phyloP scores from a whole-genome alignment of 2,888 invertebrate genomes.

The Ecliptopera silaceata region DNA sequence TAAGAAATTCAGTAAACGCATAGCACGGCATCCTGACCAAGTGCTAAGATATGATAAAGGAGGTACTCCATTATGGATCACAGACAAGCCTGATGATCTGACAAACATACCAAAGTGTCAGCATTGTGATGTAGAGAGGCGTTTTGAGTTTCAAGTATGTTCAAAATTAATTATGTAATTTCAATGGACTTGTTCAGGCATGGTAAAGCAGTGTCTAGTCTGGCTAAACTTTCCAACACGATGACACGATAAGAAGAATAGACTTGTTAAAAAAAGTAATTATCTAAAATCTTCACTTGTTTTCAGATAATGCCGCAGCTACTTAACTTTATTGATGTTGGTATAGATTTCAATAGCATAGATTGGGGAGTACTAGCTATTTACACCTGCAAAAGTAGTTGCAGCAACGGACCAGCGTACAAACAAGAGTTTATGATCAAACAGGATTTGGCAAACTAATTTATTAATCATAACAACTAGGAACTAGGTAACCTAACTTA shows the following conservation, averaged over 20 bases:
- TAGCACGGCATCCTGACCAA: constrained; percentile 90
- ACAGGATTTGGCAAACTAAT: constrained; percentile 87
- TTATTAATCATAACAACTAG: constrained; percentile 11
- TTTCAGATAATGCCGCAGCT: constrained; percentile 92
- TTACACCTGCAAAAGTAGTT: constrained; percentile 93
- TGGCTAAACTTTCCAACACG: too few species aligned
- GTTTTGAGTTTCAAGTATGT: constrained; percentile 94
- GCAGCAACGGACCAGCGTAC: constrained; percentile 86
- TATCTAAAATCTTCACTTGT: neutral
- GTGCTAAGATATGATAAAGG: constrained; percentile 90
- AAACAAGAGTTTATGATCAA: constrained; percentile 91
- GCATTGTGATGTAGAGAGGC: constrained; percentile 88
- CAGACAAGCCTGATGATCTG: constrained; percentile 75
- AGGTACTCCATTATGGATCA: constrained; percentile 93
- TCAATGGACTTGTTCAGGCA: too few species aligned
- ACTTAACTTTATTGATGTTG: constrained; percentile 86
- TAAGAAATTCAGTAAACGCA: constrained; percentile 88
- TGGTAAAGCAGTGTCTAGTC: too few species aligned
- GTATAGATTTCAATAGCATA: constrained; percentile 83
- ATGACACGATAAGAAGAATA: too few species aligned
- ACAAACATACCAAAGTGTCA: constrained; percentile 87
- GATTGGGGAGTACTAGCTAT: constrained; percentile 96
- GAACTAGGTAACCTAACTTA: neutral
- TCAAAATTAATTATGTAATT: neutral
- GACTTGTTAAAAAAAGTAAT: too few species aligned